Percentiles rank a stretch among this genome's conserved stretches.
Evolutionary conservation across 2,113 vertebrate genomes (phyloP).

Genomic region (Leptodactylus fuscus): DNA sequence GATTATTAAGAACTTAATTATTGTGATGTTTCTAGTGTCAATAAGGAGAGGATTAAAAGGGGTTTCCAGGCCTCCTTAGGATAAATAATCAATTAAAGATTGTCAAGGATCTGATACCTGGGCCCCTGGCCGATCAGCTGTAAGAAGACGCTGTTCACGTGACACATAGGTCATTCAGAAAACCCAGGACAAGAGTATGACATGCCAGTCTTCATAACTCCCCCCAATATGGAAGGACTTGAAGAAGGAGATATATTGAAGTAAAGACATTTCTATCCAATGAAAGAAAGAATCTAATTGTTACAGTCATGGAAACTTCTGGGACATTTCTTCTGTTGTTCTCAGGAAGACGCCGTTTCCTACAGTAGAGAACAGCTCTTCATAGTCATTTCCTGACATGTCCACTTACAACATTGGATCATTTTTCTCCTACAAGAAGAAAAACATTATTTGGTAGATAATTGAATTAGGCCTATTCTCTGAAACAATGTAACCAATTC

Average conservation of each 20-base stretch:
- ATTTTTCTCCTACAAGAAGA: neutral
- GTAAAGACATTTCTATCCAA: neutral
- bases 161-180: too few species aligned
- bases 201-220: too few species aligned
- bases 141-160: too few species aligned
- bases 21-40: too few species aligned
- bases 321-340: neutral
- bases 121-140: too few species aligned
- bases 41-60: too few species aligned
- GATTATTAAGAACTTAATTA: too few species aligned
- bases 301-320: neutral
- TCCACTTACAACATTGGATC: neutral
- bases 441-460: constrained; percentile 7
- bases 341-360: neutral
- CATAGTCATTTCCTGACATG: constrained; percentile 24
- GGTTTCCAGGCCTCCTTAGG: too few species aligned
- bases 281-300: neutral
- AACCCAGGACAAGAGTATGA: too few species aligned
- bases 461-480: neutral
- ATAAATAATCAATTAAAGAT: too few species aligned
- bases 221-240: too few species aligned
- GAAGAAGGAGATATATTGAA: neutral
- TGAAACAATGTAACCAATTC: constrained; percentile 1
- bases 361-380: neutral
- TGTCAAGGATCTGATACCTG: too few species aligned